A percentile compares a stretch with the other conserved stretches of the same genome.
Conservation (phyloP, 1,140 invertebrate species). For the Drosophila seguyi region DNA sequence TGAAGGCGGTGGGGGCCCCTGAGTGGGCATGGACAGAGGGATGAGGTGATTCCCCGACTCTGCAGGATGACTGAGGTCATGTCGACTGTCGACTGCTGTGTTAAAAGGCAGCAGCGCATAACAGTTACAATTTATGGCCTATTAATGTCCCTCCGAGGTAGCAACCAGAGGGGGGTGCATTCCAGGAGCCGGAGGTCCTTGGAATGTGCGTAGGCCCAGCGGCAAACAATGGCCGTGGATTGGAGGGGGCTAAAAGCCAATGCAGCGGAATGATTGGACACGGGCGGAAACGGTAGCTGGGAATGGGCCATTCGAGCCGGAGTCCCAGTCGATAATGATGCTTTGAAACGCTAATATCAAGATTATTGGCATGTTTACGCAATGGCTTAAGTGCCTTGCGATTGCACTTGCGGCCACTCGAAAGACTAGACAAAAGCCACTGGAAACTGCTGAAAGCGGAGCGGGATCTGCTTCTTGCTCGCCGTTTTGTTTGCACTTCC, state of each 20-base stretch:
- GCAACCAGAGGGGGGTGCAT: conserved; percentile 43
- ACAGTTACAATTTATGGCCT: conserved; percentile 84
- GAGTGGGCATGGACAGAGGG: neutral
- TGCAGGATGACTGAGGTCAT: conserved; percentile 44
- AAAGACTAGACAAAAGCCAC: conserved; percentile 46
- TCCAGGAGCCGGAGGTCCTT: neutral
- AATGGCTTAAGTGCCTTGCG: conserved; percentile 64
- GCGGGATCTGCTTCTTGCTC: conserved; percentile 1
- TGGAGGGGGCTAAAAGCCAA: conserved; percentile 4
- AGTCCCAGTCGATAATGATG: conserved; percentile 46
- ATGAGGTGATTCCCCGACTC: conserved; percentile 2
- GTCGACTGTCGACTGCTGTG: conserved; percentile 72
- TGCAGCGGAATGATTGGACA: conserved; percentile 20
- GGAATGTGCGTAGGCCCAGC: conserved; percentile 37
- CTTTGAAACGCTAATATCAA: conserved; percentile 66
- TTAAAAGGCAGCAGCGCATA: conserved; percentile 81
- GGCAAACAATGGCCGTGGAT: conserved; percentile 3
- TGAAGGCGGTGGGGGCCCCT: conserved; percentile 63
- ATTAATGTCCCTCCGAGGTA: conserved; percentile 75
- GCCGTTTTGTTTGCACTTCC: conserved; percentile 44
- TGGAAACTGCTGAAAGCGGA: conserved; percentile 10
- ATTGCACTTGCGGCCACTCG: conserved; percentile 66
- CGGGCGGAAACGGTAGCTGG: neutral
- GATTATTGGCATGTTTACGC: conserved; percentile 70
- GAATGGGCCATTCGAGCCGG: conserved; percentile 12